Base-by-base conservation (phyloP, 2,797 vertebrate genomes). In the Chiroxiphia lanceolata region DNA sequence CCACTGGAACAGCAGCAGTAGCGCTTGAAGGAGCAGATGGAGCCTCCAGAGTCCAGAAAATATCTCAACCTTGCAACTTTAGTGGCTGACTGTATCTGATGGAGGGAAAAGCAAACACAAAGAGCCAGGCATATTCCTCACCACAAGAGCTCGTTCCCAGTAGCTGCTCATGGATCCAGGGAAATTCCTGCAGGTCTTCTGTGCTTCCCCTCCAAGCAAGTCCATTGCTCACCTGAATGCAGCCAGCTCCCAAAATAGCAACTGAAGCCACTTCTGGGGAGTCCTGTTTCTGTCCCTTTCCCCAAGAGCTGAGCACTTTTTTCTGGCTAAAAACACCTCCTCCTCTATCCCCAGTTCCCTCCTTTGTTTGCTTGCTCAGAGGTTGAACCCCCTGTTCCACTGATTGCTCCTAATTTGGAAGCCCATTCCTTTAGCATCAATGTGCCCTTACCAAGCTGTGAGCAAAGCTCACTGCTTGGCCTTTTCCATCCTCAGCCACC, bases 281-380 rank as follows among this genome's bases (percentile, higher is more conserved):
- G 27, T 6, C 13, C 47, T 34, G 29, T 19, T 94, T 61, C 38
- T 86, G 57, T 9, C 47, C 31, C 40, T 63, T 64, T 44, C 22
- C 27, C 57, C 0, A 0, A 31, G 14, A 57, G 72, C 25, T 36
- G 22, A 53, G 15, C 26, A 11, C 42, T 61, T 6, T 1, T 26
- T 90, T 56, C 64, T 70, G 53, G 21, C 33, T 81, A 21, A 23
- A 38, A 57, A 47, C 13, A 29, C 6, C 70, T 67, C 40, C 70
- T 67, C 40, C 36, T 44, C 48, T 70, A 40, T 16, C 36, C 74
- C 34, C 3, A 5, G 15, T 48, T 74, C 42, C 9, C 22, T 54
- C 68, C 29, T 47, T 19, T 63, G 68, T 23, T 31, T 18, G 14
- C 51, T 70, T 48, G 27, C 33, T 65, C 51, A 44, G 51, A 42